These are phyloP conservation scores for Caenorhabditis uteleia DNA, from an alignment of 2,888 invertebrate genomes.

Conservation along the genomic window DNA sequence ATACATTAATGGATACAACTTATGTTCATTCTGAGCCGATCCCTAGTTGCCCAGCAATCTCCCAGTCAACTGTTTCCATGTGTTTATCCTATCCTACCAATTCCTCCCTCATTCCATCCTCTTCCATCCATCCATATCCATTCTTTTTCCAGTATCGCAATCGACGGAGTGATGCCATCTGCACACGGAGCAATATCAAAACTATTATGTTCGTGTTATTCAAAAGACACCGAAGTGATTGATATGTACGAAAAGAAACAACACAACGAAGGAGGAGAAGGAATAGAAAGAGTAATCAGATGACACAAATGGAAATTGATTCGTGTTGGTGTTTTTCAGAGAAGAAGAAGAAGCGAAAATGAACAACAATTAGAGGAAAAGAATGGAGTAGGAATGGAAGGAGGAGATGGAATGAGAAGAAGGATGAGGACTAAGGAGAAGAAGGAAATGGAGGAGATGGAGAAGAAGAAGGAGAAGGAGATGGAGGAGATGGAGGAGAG, in stretches of 20 bases:
- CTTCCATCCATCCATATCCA: background rate
- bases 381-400: too few species aligned
- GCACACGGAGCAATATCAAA: constrained; percentile 37
- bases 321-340: too few species aligned
- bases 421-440: constrained; percentile 1
- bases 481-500: background rate
- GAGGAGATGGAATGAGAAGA: background rate
- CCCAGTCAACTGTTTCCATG: background rate
- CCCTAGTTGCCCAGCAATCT: background rate
- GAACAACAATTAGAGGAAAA: too few species aligned
- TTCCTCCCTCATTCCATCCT: constrained; percentile 2
- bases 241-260: too few species aligned
- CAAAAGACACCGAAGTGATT: constrained; percentile 23
- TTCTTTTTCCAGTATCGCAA: constrained; percentile 28
- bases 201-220: constrained; percentile 37
- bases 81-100: too few species aligned
- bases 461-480: constrained; percentile 6
- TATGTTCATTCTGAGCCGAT: too few species aligned
- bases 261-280: too few species aligned
- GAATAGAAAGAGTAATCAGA: too few species aligned
- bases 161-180: constrained; percentile 43
- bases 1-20: too few species aligned
- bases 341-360: too few species aligned
- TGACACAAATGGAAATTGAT: too few species aligned
- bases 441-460: background rate